These are phyloP conservation scores for Sarcoramphus papa DNA, from an alignment of 2,797 vertebrate genomes.

Conservation along the genomic window DNA sequence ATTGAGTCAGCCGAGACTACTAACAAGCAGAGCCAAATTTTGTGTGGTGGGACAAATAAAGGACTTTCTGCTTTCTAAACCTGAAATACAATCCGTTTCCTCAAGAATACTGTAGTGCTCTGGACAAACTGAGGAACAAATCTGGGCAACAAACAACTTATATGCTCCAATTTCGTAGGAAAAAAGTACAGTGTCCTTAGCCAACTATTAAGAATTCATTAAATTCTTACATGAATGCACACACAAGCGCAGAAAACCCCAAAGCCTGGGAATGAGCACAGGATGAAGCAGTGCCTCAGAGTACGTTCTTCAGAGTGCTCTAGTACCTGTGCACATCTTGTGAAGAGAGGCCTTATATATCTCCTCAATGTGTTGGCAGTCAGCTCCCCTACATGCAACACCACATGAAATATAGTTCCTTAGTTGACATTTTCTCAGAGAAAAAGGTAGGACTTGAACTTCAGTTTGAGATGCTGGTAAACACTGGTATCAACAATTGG, in stretches of 20 bases:
- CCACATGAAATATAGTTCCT: not conserved
- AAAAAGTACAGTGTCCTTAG: not conserved
- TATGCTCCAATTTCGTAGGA: not conserved
- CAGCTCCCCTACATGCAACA: not conserved
- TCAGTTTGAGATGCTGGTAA: not conserved
- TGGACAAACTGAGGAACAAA: not conserved
- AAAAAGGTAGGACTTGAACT: not conserved
- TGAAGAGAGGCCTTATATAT: fast-evolving
- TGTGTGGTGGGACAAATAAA: not conserved
- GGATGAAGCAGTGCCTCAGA: not conserved
- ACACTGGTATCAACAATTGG: not conserved
- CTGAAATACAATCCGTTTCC: not conserved
- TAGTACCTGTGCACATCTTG: not conserved
- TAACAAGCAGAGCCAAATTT: not conserved
- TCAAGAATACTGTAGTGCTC: not conserved
- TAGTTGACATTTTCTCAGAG: not conserved
- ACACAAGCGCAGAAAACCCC: not conserved
- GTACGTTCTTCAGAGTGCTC: not conserved
- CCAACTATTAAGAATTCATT: not conserved
- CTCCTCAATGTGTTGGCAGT: not conserved
- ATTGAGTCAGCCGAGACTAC: not conserved
- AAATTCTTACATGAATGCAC: not conserved
- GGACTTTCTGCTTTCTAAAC: not conserved
- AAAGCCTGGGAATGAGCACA: not conserved
- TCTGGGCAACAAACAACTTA: not conserved